Evolutionary conservation across 1,140 invertebrate genomes (phyloP).

Genomic region (Trichogramma pretiosum): DNA sequence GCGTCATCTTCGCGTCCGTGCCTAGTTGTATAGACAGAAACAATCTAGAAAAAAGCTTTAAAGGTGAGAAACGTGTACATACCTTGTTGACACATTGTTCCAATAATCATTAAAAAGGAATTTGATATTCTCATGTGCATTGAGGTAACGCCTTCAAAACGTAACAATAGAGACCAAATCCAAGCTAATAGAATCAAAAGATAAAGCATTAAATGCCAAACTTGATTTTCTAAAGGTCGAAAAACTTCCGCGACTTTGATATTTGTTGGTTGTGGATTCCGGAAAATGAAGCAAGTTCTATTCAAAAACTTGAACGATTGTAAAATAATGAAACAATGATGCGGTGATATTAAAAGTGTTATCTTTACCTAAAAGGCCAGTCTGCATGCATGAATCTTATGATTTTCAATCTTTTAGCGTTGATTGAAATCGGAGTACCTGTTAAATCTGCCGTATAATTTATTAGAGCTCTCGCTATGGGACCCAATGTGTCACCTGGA

Average conservation of each 20-base stretch:
- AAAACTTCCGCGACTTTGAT: constrained; percentile 3
- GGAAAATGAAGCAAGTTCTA: constrained; percentile 15
- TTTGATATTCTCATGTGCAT: not conserved
- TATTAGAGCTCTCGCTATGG: constrained; percentile 2
- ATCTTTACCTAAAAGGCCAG: constrained; percentile 11
- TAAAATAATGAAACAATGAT: not conserved
- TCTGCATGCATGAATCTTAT: constrained; percentile 7
- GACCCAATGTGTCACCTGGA: constrained; percentile 4
- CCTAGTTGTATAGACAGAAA: constrained; percentile 2
- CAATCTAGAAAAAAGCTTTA: not conserved
- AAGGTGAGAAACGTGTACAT: too few relatives aligned
- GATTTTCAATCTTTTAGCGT: not conserved
- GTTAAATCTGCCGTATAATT: constrained; percentile 6
- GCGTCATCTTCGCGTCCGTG: constrained; percentile 7
- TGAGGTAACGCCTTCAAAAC: not conserved
- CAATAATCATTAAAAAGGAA: constrained; percentile 1
- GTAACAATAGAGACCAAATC: not conserved
- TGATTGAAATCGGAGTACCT: constrained; percentile 7
- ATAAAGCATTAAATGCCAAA: constrained; percentile 6
- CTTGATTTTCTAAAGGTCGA: not conserved
- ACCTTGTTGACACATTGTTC: constrained; percentile 11
- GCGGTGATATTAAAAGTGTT: not conserved
- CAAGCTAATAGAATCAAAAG: not conserved
- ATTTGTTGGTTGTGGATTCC: constrained; percentile 8
- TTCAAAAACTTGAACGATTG: not conserved